A percentile compares a stretch with the other conserved stretches of the same genome.
Evolutionary conservation across 2,797 vertebrate species (phyloP).

Genomic region (Pseudochirops cupreus): DNA sequence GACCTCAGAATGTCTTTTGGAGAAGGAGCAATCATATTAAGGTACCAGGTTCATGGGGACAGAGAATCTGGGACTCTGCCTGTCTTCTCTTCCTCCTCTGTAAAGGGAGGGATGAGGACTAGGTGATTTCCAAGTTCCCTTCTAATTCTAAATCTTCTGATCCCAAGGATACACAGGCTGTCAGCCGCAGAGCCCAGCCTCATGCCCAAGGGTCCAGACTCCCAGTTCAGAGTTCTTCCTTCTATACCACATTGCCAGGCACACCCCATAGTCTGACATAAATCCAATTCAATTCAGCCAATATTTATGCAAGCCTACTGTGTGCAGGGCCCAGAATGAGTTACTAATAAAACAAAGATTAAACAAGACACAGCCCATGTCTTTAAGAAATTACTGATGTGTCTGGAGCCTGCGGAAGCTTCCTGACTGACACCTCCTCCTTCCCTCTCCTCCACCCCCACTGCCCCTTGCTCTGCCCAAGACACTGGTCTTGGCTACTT

Average conservation of each 20-base stretch:
- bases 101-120: background rate
- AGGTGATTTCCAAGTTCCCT: background rate
- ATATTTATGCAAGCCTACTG: background rate
- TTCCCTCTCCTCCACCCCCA: background rate
- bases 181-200: background rate
- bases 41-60: background rate
- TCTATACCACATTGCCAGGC: background rate
- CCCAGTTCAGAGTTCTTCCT: background rate
- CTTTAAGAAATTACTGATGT: background rate
- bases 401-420: background rate
- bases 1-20: background rate
- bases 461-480: rapidly evolving
- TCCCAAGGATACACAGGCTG: background rate
- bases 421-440: background rate
- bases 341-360: background rate
- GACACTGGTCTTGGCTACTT: constrained; percentile 75
- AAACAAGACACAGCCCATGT: background rate
- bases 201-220: background rate
- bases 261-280: background rate
- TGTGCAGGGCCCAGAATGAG: background rate
- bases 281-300: background rate
- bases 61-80: background rate
- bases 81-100: background rate
- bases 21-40: background rate
- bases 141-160: background rate